These are phyloP conservation scores for Cantharis rufa DNA, from an alignment of 2,888 invertebrate genomes.

Conservation along the genomic window DNA sequence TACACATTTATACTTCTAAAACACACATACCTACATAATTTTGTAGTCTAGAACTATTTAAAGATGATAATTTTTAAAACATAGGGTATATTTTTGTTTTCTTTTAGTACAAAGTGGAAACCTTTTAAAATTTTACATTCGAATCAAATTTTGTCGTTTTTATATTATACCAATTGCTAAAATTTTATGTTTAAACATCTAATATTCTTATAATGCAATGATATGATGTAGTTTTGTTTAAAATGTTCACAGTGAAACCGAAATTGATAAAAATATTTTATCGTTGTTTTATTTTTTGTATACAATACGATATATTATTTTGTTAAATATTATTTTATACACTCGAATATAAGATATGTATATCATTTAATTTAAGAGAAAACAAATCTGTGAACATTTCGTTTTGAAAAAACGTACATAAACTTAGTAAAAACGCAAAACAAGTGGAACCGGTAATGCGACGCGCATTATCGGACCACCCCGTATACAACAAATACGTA, in stretches of 20 bases:
- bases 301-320: constrained; percentile 30
- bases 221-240: constrained; percentile 41
- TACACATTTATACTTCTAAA: constrained; percentile 41
- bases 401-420: constrained; percentile 6
- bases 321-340: constrained; percentile 18
- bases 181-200: constrained; percentile 19
- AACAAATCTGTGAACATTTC: constrained; percentile 37
- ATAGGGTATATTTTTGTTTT: constrained; percentile 18
- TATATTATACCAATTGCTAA: constrained; percentile 29
- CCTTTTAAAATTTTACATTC: constrained; percentile 1
- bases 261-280: constrained; percentile 27
- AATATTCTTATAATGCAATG: constrained; percentile 27
- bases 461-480: not conserved
- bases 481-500: not conserved
- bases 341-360: constrained; percentile 48
- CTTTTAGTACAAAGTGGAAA: constrained; percentile 20
- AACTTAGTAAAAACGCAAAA: not conserved
- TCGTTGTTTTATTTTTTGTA: constrained; percentile 13
- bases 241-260: constrained; percentile 36
- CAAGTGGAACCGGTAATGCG: not conserved
- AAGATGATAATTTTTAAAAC: constrained; percentile 37
- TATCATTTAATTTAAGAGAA: constrained; percentile 37
- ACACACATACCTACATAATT: constrained; percentile 41
- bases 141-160: constrained; percentile 11
- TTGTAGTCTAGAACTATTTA: constrained; percentile 39